Conservation (phyloP, 2,888 invertebrate species). For the Caenorhabditis wallacei region DNA sequence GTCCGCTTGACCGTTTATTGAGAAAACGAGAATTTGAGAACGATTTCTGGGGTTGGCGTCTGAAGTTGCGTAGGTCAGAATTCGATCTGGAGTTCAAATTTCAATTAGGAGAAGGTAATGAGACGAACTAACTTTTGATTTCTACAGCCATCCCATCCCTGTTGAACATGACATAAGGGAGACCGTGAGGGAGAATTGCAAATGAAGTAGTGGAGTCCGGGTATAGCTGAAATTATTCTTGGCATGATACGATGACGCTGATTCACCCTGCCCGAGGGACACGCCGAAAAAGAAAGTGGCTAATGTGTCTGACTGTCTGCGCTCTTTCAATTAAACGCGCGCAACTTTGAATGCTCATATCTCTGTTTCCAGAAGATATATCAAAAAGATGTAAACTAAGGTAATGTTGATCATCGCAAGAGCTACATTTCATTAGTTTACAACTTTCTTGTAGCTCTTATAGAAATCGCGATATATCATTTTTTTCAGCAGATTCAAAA, state of each 20-base stretch:
- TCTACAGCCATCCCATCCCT: slow-evolving; percentile 78
- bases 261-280: too few relatives aligned
- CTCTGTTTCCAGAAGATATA: not conserved
- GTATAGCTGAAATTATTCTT: slow-evolving; percentile 67
- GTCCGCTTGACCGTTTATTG: slow-evolving; percentile 81
- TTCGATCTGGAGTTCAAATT: slow-evolving; percentile 74
- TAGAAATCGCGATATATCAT: too few relatives aligned
- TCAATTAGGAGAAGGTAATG: not conserved
- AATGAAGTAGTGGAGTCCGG: slow-evolving; percentile 81
- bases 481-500: too few relatives aligned
- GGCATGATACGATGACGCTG: too few relatives aligned
- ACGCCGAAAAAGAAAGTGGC: not conserved
- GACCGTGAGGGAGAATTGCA: slow-evolving; percentile 78
- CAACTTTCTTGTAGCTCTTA: too few relatives aligned
- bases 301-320: not conserved
- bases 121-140: slow-evolving; percentile 70
- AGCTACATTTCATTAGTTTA: too few relatives aligned
- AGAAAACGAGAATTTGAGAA: slow-evolving; percentile 79
- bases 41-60: slow-evolving; percentile 55
- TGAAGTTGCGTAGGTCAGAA: slow-evolving; percentile 77
- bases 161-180: slow-evolving; percentile 79
- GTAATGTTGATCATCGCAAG: too few relatives aligned
- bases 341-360: too few relatives aligned
- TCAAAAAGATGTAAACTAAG: not conserved
- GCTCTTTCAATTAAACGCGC: not conserved